Conservation (phyloP, 2,797 vertebrate genomes). For the Macroramphosus scolopax region DNA sequence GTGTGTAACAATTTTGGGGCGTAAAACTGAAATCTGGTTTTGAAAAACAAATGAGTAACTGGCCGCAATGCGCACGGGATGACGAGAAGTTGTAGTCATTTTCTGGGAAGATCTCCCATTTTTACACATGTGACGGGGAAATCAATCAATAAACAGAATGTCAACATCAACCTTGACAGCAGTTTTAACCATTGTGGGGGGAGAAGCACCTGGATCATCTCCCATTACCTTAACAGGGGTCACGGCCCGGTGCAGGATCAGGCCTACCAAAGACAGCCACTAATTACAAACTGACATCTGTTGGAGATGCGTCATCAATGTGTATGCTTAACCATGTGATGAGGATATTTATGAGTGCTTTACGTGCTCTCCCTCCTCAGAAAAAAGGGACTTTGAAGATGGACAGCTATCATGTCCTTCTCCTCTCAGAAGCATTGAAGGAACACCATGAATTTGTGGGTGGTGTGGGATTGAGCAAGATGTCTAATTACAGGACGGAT, state of each 20-base stretch:
- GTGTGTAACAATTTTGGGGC: too few relatives aligned
- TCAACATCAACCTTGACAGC: background rate
- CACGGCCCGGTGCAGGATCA: conserved; percentile 29
- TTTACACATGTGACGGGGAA: too few relatives aligned
- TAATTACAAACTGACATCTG: conserved; percentile 53
- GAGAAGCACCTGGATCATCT: conserved; percentile 50
- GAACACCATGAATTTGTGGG: background rate
- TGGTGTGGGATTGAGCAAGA: background rate
- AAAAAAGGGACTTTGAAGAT: conserved; percentile 1
- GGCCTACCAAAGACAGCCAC: conserved; percentile 18
- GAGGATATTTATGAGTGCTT: conserved; percentile 2
- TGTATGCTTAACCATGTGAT: background rate
- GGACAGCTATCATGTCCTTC: background rate
- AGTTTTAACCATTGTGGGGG: conserved; percentile 4
- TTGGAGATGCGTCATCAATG: conserved; percentile 31
- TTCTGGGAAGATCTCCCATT: too few relatives aligned
- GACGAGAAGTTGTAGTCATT: too few relatives aligned
- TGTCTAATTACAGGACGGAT: too few relatives aligned
- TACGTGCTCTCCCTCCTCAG: background rate
- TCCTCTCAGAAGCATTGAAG: background rate
- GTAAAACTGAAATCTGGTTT: too few relatives aligned
- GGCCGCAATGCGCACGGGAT: too few relatives aligned
- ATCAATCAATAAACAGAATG: too few relatives aligned
- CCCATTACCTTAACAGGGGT: conserved; percentile 48
- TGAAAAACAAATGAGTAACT: too few relatives aligned